Conservation (phyloP, 2,797 vertebrate genomes). For the Poeciliopsis infans region DNA sequence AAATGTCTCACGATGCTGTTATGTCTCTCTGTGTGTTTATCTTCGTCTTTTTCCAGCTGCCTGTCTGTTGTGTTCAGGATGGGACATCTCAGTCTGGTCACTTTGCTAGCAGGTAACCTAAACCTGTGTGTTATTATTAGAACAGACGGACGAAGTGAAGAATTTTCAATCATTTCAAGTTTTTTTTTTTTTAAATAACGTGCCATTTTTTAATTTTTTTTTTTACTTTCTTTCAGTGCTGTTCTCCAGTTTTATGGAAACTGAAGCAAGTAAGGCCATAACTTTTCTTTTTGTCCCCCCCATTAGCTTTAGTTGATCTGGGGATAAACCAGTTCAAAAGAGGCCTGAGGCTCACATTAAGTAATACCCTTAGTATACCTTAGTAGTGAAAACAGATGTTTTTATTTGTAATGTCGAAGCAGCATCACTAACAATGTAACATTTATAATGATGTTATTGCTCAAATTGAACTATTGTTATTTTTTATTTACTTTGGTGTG, state of each 20-base stretch:
- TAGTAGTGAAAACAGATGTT: not conserved
- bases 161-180: not conserved
- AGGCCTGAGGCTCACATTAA: not conserved
- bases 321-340: not conserved
- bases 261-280: conserved; percentile 76
- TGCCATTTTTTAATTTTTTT: not conserved
- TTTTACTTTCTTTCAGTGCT: conserved; percentile 54
- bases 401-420: not conserved
- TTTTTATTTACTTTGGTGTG: not conserved
- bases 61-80: conserved; percentile 63
- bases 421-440: not conserved
- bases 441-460: not conserved
- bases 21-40: conserved; percentile 1
- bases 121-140: not conserved
- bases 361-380: not conserved
- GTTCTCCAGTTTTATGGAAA: conserved; percentile 66
- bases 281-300: not conserved
- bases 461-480: not conserved
- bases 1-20: conserved; percentile 28
- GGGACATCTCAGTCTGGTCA: conserved; percentile 55
- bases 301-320: not conserved
- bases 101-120: conserved; percentile 69
- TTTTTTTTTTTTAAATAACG: not conserved
- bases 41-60: conserved; percentile 23
- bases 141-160: not conserved